Conservation (phyloP, 2,888 invertebrate genomes). For the Dicranocentrus wangi region DNA sequence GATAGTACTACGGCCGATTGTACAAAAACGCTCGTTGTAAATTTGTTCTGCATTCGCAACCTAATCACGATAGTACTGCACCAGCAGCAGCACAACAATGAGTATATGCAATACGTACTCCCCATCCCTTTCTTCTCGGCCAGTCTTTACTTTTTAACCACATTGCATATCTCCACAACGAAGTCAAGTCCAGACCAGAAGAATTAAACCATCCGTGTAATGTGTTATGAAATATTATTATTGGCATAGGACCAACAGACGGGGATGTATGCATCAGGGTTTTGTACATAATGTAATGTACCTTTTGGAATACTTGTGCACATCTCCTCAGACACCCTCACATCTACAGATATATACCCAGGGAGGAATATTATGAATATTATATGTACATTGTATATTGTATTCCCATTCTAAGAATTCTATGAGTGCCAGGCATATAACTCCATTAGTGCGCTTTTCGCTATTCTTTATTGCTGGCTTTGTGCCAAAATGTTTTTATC, state of each 20-base stretch:
- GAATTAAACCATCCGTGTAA: constrained; percentile 57
- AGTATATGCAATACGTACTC: constrained; percentile 10
- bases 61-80: background rate
- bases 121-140: background rate
- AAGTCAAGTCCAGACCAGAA: constrained; percentile 30
- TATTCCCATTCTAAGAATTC: too few species aligned
- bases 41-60: background rate
- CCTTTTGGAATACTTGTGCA: too few species aligned
- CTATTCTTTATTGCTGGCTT: too few species aligned
- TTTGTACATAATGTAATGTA: too few species aligned
- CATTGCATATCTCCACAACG: background rate
- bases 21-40: constrained; percentile 12
- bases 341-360: too few species aligned
- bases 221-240: constrained; percentile 60
- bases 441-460: too few species aligned
- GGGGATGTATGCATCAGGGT: background rate
- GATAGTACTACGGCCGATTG: too few species aligned
- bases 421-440: too few species aligned
- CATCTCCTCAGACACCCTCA: background rate
- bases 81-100: background rate
- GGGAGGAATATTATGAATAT: too few species aligned
- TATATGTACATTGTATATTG: too few species aligned
- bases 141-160: background rate
- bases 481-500: too few species aligned
- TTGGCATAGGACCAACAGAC: constrained; percentile 60